Base-by-base conservation (phyloP, 2,797 vertebrate species). In the Pelobates cultripes region DNA sequence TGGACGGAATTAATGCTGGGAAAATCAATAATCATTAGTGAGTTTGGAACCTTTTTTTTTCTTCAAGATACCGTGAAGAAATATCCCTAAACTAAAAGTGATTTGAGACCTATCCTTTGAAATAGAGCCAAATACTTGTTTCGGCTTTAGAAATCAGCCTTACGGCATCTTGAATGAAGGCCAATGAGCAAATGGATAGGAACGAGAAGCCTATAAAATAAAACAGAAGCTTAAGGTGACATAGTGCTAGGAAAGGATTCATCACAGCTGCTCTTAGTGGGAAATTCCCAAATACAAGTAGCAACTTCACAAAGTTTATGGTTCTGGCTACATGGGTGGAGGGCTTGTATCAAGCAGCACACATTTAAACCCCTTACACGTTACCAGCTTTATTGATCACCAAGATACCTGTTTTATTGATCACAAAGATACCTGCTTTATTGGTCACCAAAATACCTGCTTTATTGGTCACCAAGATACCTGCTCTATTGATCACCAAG, bases 281-380 rank as follows among this genome's bases (percentile, higher is more conserved):
- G 90, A 86, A 90, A 88, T 91, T 91, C 90, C 90, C 90, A 85
- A 82, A 44, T 85, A 84, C 89, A 4, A 86, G 89, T 87, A 85
- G 81, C 64, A 89, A 86, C 86, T 89, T 86, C 81, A 85, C 85
- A 74, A 42, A 3, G 40, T 67, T 8, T 70, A 3, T n/a, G n/a
- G 10, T 12, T 70, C 43, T 55, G 15, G 68, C 77, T 71, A 13
- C 79, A 85, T 85, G 79, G 83, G 88, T 85, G 82, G 79, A 53
- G 85, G 14, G 40, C 45, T 75, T 67, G 28, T 47, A 74, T 45
- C 43, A 51, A 43, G 40, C 53, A 63, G n/a, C 63, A 42, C 7
- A 28, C 41, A 41, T 42, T 4, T 63, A 45, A 41, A 61, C 3
- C 15, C 8, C 43, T 70, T 80, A 68, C 57, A 61, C 5, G 28